Conservation (phyloP, 2,797 vertebrate genomes). For the Choloepus didactylus region DNA sequence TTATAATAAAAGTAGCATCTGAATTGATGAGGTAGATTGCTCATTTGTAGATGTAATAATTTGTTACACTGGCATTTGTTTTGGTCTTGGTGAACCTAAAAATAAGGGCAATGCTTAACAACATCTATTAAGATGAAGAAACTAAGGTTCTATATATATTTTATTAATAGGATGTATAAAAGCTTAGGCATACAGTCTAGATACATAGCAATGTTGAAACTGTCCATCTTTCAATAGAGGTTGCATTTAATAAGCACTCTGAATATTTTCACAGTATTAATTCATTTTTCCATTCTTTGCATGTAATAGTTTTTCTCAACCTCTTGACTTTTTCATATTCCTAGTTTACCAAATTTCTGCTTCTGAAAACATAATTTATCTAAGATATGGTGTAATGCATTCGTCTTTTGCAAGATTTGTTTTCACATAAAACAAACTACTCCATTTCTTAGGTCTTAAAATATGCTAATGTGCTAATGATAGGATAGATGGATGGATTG, state of each 20-base stretch:
- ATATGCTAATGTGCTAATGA: not conserved
- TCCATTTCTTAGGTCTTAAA: conserved; percentile 14
- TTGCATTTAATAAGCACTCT: not conserved
- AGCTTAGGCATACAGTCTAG: not conserved
- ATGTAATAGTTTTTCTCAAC: not conserved
- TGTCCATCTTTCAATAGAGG: not conserved
- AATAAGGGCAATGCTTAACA: not conserved
- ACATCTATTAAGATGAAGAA: not conserved
- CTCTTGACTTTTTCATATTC: conserved; percentile 12
- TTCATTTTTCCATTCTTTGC: not conserved
- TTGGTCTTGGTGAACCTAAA: not conserved
- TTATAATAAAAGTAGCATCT: not conserved
- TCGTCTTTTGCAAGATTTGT: conserved; percentile 33
- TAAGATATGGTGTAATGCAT: not conserved
- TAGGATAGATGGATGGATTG: not conserved
- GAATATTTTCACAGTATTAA: not conserved
- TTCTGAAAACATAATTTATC: not conserved
- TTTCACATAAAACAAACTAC: not conserved
- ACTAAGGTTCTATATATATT: not conserved
- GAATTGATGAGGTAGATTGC: not conserved
- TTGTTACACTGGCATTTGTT: not conserved
- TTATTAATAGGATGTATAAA: not conserved
- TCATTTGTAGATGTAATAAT: conserved; percentile 34
- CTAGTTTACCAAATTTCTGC: conserved; percentile 38
- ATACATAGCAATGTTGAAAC: not conserved